phyloP scores from a whole-genome alignment of 2,797 vertebrate genomes.

The Sparus aurata region DNA sequence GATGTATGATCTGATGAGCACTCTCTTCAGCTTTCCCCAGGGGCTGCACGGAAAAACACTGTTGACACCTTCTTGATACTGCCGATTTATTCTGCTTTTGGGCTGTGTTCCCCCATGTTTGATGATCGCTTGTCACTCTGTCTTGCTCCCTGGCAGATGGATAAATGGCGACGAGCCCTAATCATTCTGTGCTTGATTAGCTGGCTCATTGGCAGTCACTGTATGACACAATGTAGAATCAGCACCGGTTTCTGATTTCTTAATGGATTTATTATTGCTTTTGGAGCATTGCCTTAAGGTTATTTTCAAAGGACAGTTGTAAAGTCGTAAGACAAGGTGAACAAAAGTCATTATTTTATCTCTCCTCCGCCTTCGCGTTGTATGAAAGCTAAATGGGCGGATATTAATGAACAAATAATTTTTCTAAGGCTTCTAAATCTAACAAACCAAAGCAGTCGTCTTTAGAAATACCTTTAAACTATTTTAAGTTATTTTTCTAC shows the following conservation, averaged over 20 bases:
- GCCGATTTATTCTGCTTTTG: constrained; percentile 50
- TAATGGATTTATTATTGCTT: not conserved
- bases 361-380: not conserved
- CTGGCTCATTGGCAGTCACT: not conserved
- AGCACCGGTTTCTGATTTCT: not conserved
- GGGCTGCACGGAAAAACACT: constrained; percentile 36
- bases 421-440: not conserved
- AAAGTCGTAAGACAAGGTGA: not conserved
- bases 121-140: constrained; percentile 56
- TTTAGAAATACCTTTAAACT: constrained; percentile 11
- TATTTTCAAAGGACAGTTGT: not conserved
- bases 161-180: constrained; percentile 23
- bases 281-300: not conserved
- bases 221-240: not conserved
- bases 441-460: not conserved
- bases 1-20: constrained; percentile 64
- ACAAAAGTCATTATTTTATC: not conserved
- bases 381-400: not conserved
- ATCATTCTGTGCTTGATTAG: constrained; percentile 39
- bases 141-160: constrained; percentile 36
- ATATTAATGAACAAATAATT: not conserved
- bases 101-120: constrained; percentile 27
- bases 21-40: constrained; percentile 41
- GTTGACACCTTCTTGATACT: constrained; percentile 40
- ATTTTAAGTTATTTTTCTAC: not conserved